Percentiles rank a stretch among this genome's conserved stretches.
Evolutionary conservation across 1,140 invertebrate species (phyloP).

Genomic region (Radopholus similis): DNA sequence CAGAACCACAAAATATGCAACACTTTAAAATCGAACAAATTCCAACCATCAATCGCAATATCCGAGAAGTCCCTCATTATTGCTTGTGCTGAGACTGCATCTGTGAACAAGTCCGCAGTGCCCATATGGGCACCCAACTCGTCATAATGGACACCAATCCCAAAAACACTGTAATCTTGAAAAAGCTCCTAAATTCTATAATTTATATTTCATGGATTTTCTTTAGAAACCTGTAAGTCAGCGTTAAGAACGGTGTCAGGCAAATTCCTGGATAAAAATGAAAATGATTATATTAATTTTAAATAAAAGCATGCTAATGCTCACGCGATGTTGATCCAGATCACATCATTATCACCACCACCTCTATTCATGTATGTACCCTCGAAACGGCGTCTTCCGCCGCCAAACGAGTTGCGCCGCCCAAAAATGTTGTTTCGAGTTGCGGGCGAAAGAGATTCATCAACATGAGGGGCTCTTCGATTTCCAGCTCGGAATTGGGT

Average conservation of each 20-base stretch:
- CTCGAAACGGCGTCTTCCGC: not conserved
- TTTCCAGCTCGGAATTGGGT: not conserved
- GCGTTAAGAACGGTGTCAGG: slow-evolving; percentile 13
- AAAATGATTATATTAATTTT: too few relatives aligned
- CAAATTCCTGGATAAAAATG: too few relatives aligned
- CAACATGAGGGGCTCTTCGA: not conserved
- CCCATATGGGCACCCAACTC: slow-evolving; percentile 24
- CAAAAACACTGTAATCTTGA: slow-evolving; percentile 26
- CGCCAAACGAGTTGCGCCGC: not conserved
- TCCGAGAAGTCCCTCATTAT: slow-evolving; percentile 29
- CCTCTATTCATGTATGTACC: not conserved
- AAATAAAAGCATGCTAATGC: too few relatives aligned
- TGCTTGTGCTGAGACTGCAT: slow-evolving; percentile 14
- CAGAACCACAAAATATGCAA: not conserved
- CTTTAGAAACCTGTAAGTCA: slow-evolving; percentile 7
- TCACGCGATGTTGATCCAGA: slow-evolving; percentile 20
- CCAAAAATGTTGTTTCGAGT: not conserved
- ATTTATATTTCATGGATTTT: not conserved
- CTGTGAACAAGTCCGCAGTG: slow-evolving; percentile 28
- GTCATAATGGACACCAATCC: slow-evolving; percentile 34
- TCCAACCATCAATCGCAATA: slow-evolving; percentile 33
- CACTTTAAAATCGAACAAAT: not conserved
- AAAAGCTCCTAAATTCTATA: slow-evolving; percentile 32
- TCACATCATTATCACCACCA: slow-evolving; percentile 3
- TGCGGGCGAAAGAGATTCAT: not conserved